These are phyloP conservation scores for Mycetomoellerius zeteki DNA, from an alignment of 1,140 invertebrate genomes.

Conservation along the genomic window DNA sequence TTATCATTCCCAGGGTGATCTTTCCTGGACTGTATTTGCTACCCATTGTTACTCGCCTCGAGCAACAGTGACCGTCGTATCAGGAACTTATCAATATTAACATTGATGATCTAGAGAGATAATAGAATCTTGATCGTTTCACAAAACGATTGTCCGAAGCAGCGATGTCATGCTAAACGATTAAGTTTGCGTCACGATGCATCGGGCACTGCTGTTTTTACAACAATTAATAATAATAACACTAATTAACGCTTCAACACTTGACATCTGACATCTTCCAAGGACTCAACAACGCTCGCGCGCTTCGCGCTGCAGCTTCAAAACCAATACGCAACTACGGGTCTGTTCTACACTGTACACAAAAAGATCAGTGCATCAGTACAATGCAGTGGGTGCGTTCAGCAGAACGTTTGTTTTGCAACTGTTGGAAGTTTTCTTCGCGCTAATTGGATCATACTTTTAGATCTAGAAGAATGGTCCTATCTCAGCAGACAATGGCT, in stretches of 20 bases:
- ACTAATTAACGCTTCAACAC: not conserved
- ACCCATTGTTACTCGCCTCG: slow-evolving; percentile 72
- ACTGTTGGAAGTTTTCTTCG: no score
- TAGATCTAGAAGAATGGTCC: no score
- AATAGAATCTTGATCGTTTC: not conserved
- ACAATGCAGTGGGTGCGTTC: no score
- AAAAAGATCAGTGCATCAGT: no score
- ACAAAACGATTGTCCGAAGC: not conserved
- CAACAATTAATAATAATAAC: slow-evolving; percentile 4
- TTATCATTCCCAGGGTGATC: slow-evolving; percentile 84
- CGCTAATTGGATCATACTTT: no score
- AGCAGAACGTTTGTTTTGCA: no score
- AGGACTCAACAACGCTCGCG: not conserved
- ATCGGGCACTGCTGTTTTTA: not conserved
- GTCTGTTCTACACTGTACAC: not conserved
- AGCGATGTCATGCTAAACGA: not conserved
- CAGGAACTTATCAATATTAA: slow-evolving; percentile 1
- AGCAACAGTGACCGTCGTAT: slow-evolving; percentile 6
- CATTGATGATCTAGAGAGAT: slow-evolving; percentile 18
- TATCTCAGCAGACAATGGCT: no score
- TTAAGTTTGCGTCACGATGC: not conserved
- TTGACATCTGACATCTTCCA: slow-evolving; percentile 3
- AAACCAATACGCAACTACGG: not conserved
- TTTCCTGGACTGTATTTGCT: slow-evolving; percentile 82
- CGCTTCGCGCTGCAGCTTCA: not conserved